Conservation (phyloP, 1,140 invertebrate species). For the Notospermus geniculatus region DNA sequence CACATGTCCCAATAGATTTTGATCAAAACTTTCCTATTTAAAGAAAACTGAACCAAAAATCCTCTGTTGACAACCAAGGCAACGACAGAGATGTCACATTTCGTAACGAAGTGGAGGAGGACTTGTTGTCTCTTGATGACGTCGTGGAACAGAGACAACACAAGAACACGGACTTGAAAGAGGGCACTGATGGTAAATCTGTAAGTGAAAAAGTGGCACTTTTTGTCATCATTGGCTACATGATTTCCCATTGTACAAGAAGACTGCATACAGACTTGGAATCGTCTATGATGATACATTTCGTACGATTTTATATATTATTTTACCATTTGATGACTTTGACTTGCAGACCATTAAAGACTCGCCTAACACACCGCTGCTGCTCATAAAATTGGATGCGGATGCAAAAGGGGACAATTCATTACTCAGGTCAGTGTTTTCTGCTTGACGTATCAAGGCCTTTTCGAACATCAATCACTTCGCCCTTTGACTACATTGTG, state of each 20-base stretch:
- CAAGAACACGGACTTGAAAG: slow-evolving; percentile 34
- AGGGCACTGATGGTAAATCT: slow-evolving; percentile 20
- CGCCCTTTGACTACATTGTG: too few relatives aligned
- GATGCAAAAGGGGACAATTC: slow-evolving; percentile 42
- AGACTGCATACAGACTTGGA: too few relatives aligned
- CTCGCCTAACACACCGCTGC: slow-evolving; percentile 38
- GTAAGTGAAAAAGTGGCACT: not conserved
- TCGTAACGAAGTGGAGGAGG: slow-evolving; percentile 32
- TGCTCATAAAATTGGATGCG: slow-evolving; percentile 41
- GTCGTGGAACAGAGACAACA: slow-evolving; percentile 31
- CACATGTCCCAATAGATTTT: too few relatives aligned
- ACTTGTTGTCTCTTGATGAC: slow-evolving; percentile 50
- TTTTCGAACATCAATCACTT: too few relatives aligned
- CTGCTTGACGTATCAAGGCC: too few relatives aligned
- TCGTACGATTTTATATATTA: too few relatives aligned
- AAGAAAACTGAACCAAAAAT: too few relatives aligned
- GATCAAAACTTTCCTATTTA: too few relatives aligned
- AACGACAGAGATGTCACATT: slow-evolving; percentile 12
- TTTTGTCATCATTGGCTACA: too few relatives aligned
- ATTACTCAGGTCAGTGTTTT: slow-evolving; percentile 36
- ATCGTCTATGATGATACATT: too few relatives aligned
- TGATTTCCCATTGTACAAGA: too few relatives aligned
- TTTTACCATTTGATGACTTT: slow-evolving; percentile 2
- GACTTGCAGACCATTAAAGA: slow-evolving; percentile 22
- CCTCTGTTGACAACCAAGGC: not conserved